A percentile compares a stretch with the other conserved stretches of the same genome.
phyloP scores from a whole-genome alignment of 1,140 invertebrate species.

The Scaptodrosophila lebanonensis region DNA sequence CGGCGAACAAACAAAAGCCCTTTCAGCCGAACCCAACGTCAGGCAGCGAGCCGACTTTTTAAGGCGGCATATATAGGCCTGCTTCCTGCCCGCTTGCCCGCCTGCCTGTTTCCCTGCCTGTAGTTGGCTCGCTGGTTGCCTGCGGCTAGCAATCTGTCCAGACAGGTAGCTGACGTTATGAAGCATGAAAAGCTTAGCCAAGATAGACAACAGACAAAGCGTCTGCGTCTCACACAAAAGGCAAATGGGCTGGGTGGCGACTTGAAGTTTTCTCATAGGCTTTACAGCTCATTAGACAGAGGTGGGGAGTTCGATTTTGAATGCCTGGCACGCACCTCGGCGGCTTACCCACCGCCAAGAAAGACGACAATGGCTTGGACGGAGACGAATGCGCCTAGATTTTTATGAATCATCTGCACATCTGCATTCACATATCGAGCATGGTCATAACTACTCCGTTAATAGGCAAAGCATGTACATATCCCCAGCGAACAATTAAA shows the following conservation, averaged over 20 bases:
- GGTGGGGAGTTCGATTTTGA: conserved; percentile 39
- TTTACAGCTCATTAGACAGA: conserved; percentile 51
- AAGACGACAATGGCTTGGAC: conserved; percentile 30
- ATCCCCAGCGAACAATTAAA: conserved; percentile 23
- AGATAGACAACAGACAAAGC: conserved; percentile 44
- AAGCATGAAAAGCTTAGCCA: conserved; percentile 53
- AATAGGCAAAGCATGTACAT: conserved; percentile 67
- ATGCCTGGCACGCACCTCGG: conserved; percentile 38
- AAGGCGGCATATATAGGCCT: too few relatives aligned
- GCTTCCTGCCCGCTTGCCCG: too few relatives aligned
- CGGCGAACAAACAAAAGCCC: conserved; percentile 38
- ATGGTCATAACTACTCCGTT: conserved; percentile 32
- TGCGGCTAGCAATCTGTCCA: conserved; percentile 1
- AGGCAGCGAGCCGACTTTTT: too few relatives aligned
- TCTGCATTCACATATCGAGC: background rate
- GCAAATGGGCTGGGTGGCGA: background rate
- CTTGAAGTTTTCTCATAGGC: conserved; percentile 12
- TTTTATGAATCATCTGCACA: conserved; percentile 45
- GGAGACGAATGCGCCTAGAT: conserved; percentile 16
- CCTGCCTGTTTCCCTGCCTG: too few relatives aligned
- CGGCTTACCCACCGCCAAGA: background rate
- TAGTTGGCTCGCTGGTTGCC: too few relatives aligned
- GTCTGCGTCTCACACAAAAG: conserved; percentile 25
- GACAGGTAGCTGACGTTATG: conserved; percentile 37
- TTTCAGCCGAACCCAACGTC: too few relatives aligned